Evolutionary conservation across 2,797 vertebrate species (phyloP), one percentile per base, ranked within the genome.

Genomic region (Pristis pectinata): DNA sequence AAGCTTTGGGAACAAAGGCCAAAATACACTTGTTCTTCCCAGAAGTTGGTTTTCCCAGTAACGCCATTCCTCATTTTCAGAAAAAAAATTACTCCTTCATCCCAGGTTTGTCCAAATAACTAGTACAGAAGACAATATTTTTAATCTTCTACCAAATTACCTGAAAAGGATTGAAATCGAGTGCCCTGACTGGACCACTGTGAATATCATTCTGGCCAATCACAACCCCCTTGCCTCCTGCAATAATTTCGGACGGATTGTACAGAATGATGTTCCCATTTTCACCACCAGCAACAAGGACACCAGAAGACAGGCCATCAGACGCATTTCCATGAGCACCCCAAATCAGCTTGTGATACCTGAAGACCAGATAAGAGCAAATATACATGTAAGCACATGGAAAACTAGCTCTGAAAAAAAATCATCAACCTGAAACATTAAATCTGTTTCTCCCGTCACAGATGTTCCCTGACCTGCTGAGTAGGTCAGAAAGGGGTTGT

Each of bases 321-420:
- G 95, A 95, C 19, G 97, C 97, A 96, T 97, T 97, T 41, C 97
- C 98, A 95, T 98, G 97, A 0, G 98, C 97, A 27, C 98, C 98
- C 99, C 99, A 99, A 82, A 98, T 98, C 95, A 99, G 97, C 95
- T 99, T 99, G 97, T 99, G 99, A 96, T 99, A 99, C 96, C 99
- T 99, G 96, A 3, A 53, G 30, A 64, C 80, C 11, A 83, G 49
- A 72, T 8, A 64, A 64, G 70, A 5, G 24, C 24, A 19, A 64
- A 61, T 37, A 89, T 22, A 7, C 10, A 91, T 64, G 5, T 22
- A 64, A 22, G 61, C 8, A 59, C 61, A 64, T 64, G 7, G 9
- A 6, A 74, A 24, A 8, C 4, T 27, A 74, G 7, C 0, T 27
- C 22, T 74, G 6, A 22, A 19, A 30, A 24, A 74, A 74, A 22